Conservation (phyloP, 2,888 invertebrate species). For the Zygaena filipendulae region DNA sequence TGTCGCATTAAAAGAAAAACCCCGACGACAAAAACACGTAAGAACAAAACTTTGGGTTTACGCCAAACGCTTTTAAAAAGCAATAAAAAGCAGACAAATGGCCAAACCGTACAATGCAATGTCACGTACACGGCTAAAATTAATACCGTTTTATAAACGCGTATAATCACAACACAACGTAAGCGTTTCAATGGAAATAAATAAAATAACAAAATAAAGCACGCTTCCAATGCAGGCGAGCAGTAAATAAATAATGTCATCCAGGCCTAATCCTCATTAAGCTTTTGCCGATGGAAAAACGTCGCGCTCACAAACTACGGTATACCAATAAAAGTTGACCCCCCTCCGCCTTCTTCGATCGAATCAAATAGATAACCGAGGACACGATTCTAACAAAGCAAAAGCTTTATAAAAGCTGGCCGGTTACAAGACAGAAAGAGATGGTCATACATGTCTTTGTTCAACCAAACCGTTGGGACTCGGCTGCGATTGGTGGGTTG, state of each 20-base stretch:
- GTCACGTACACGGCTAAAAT: slow-evolving; percentile 1
- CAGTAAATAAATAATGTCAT: slow-evolving; percentile 61
- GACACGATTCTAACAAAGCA: slow-evolving; percentile 4
- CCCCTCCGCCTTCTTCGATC: slow-evolving; percentile 13
- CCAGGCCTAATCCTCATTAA: slow-evolving; percentile 32
- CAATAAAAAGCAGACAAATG: no score
- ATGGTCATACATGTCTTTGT: slow-evolving; percentile 22
- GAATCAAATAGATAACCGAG: slow-evolving; percentile 3
- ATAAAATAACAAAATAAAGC: slow-evolving; percentile 22
- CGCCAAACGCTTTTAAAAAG: no score
- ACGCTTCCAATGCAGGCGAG: slow-evolving; percentile 31
- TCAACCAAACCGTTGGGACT: slow-evolving; percentile 20
- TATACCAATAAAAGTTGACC: slow-evolving; percentile 20
- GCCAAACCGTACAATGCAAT: no score
- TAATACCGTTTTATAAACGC: neutral
- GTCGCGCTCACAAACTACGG: slow-evolving; percentile 15
- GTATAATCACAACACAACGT: slow-evolving; percentile 16
- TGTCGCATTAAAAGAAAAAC: no score
- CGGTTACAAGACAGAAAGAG: slow-evolving; percentile 27
- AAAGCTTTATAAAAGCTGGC: slow-evolving; percentile 9
- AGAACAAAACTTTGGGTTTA: no score
- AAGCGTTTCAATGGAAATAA: slow-evolving; percentile 7
- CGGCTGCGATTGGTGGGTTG: slow-evolving; percentile 42
- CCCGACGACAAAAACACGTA: no score
- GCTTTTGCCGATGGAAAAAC: slow-evolving; percentile 18